These are phyloP conservation scores for Cryptotermes secundus DNA, from an alignment of 1,140 invertebrate genomes.

Conservation along the genomic window DNA sequence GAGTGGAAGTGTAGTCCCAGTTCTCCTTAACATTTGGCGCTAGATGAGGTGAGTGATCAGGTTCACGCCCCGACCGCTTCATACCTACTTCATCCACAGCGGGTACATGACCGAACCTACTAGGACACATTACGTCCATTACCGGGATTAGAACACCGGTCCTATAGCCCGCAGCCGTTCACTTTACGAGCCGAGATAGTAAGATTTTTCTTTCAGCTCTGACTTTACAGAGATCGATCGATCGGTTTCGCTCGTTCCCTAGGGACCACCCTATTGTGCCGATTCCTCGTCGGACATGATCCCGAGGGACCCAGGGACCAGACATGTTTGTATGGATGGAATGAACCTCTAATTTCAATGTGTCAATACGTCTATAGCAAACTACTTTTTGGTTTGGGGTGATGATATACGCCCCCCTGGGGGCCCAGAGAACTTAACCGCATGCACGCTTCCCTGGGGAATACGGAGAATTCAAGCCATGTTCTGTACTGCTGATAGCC, in stretches of 20 bases:
- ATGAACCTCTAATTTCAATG: conserved; percentile 3
- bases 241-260: background rate
- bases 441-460: background rate
- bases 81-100: no score
- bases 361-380: background rate
- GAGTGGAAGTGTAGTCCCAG: no score
- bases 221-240: background rate
- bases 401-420: background rate
- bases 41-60: no score
- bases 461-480: background rate
- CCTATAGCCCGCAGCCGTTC: no score
- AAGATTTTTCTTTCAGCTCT: background rate
- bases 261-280: background rate
- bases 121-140: no score
- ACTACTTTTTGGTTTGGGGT: conserved; percentile 10
- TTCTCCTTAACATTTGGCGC: no score
- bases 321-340: background rate
- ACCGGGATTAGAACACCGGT: no score
- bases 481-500: background rate
- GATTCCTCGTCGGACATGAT: background rate
- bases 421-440: background rate
- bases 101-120: no score
- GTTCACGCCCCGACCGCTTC: no score
- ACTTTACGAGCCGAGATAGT: no score
- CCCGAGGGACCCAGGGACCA: background rate